A percentile compares a stretch with the other conserved stretches of the same genome.
These are phyloP conservation scores for Drosophila santomea DNA, from an alignment of 1,140 invertebrate species.

Conservation along the genomic window DNA sequence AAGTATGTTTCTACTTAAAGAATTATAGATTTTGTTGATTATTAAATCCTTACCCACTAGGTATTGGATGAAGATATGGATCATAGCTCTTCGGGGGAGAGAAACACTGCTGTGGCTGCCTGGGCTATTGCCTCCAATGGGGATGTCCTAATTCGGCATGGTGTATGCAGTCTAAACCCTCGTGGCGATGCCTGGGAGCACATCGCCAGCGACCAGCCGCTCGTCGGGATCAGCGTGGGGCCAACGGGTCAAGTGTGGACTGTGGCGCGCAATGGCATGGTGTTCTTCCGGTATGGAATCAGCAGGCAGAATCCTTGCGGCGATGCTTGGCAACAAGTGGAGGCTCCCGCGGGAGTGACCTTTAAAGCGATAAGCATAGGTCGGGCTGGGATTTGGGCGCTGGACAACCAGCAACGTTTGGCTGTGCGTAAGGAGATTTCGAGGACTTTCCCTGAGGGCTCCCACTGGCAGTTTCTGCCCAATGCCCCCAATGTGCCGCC, in stretches of 20 bases:
- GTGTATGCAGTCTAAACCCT: constrained; percentile 89
- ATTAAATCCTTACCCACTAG: background rate
- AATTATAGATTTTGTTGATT: fast-evolving
- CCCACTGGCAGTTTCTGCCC: constrained; percentile 88
- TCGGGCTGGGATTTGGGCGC: constrained; percentile 89
- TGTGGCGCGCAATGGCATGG: constrained; percentile 92
- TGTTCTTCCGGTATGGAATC: constrained; percentile 91
- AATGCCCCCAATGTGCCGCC: constrained; percentile 87
- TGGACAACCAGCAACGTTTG: constrained; percentile 88
- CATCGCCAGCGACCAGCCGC: constrained; percentile 90
- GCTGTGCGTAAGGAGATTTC: constrained; percentile 89
- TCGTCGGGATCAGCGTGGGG: constrained; percentile 90
- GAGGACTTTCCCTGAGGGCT: constrained; percentile 90
- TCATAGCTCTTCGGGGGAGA: constrained; percentile 48
- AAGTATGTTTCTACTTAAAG: constrained; percentile 11
- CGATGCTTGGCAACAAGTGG: constrained; percentile 82
- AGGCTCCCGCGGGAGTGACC: constrained; percentile 86
- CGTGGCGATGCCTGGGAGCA: constrained; percentile 92
- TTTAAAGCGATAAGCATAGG: constrained; percentile 92
- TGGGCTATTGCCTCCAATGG: constrained; percentile 94
- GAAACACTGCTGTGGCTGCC: constrained; percentile 86
- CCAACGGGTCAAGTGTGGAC: constrained; percentile 92
- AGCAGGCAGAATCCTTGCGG: constrained; percentile 87
- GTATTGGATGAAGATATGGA: constrained; percentile 61
- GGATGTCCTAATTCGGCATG: constrained; percentile 91